Evolutionary conservation across 2,113 vertebrate genomes (phyloP), one percentile per base, ranked within the genome.

Genomic region (Labeo catla): DNA sequence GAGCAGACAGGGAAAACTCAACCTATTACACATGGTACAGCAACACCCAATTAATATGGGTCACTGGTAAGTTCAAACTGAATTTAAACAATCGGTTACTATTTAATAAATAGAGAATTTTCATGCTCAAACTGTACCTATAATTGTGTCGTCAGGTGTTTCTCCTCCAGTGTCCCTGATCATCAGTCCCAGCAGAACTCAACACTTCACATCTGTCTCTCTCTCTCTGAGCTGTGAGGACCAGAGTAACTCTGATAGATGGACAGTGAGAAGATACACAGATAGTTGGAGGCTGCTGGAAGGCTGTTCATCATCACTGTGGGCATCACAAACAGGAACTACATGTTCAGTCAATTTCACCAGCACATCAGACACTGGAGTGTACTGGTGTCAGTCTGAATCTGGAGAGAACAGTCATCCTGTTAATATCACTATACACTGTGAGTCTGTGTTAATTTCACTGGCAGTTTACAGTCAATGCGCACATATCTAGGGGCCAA

Each of bases 361-460:
- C 6, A 0, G 1, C 21, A 4, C 9, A 52, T 36, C 19, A 19
- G 54, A 88, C 72, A 85, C 72, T 80, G 87, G 73, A 39, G 84
- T 88, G 63, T 86, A 86, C 85, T 86, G 87, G 85, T 88, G 87
- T 86, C 57, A 83, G 72, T 88, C 84, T 83, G 73, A 50, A 83
- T 81, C 72, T 36, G 87, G 86, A 84, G 61, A 68, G 11, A 80
- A 23, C 8, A 50, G 9, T 77, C 16, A 86, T 61, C 47, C 59
- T 61, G 72, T 88, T 54, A 88, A 81, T 61, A 82, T 83, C 57
- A 57, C 84, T 54, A 70, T 88, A 50, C 34, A 74, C 49, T 15
- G 74, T 82, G 11, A 84, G 85, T 39, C 39, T 39, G 39, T 39
- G 39, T 39, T 28, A 28, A 28, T 28, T 28, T 28, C 28, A 28